These are phyloP conservation scores for Anhinga rufa DNA, from an alignment of 2,113 vertebrate species.

Conservation along the genomic window DNA sequence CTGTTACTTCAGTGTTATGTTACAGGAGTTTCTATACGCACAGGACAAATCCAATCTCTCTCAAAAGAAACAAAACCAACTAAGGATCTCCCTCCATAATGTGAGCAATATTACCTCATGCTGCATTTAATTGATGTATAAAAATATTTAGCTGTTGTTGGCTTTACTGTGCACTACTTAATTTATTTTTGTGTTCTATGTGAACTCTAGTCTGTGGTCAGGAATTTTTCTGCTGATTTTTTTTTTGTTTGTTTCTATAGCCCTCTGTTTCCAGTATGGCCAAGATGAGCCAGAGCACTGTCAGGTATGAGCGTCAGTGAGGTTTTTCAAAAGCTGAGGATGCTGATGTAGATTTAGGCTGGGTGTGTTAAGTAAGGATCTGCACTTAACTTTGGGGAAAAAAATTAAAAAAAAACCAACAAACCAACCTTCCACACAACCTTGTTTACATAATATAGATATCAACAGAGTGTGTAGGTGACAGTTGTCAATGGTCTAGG, in stretches of 20 bases:
- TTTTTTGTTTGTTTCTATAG: slow-evolving; percentile 30
- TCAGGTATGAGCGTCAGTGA: slow-evolving; percentile 42
- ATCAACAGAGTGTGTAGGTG: slow-evolving; percentile 28
- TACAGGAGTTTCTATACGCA: slow-evolving; percentile 73
- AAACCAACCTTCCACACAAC: not conserved
- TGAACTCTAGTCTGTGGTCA: slow-evolving; percentile 58
- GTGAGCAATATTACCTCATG: slow-evolving; percentile 81
- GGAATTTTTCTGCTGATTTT: slow-evolving; percentile 32
- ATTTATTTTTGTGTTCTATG: slow-evolving; percentile 63
- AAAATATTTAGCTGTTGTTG: slow-evolving; percentile 63
- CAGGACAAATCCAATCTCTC: slow-evolving; percentile 74
- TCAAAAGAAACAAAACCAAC: slow-evolving; percentile 67
- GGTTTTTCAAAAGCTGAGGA: slow-evolving; percentile 48
- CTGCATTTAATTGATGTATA: slow-evolving; percentile 70
- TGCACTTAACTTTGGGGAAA: slow-evolving; percentile 13
- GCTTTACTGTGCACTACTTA: slow-evolving; percentile 67
- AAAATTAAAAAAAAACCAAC: not conserved
- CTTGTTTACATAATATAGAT: slow-evolving; percentile 52
- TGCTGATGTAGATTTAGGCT: slow-evolving; percentile 59
- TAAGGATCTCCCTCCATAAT: slow-evolving; percentile 73
- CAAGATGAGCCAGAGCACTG: slow-evolving; percentile 30
- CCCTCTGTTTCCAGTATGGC: slow-evolving; percentile 49
- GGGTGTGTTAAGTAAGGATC: slow-evolving; percentile 49
- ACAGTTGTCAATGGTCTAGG: slow-evolving; percentile 25
- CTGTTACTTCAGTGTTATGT: slow-evolving; percentile 77